Conservation (phyloP, 1,140 invertebrate genomes). For the Monochamus saltuarius region DNA sequence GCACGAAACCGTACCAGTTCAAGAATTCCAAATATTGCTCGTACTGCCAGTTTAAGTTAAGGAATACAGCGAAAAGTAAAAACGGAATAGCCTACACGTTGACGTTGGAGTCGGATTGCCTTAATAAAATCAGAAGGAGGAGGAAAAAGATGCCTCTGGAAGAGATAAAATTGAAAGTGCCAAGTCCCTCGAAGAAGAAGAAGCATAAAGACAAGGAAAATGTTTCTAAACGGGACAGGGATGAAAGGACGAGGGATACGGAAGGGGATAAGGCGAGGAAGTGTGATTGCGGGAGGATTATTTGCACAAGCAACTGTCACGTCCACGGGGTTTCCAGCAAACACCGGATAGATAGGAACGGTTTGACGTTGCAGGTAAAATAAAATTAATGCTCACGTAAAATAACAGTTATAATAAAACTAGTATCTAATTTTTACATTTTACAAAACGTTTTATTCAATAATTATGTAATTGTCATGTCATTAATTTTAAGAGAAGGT, state of each 20-base stretch:
- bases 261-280: slow-evolving; percentile 3
- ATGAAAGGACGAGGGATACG: slow-evolving; percentile 1
- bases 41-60: slow-evolving; percentile 25
- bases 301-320: too few species aligned
- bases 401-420: too few species aligned
- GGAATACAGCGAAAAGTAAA: slow-evolving; percentile 20
- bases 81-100: slow-evolving; percentile 39
- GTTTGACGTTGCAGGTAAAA: slow-evolving; percentile 17
- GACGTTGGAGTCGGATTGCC: slow-evolving; percentile 32
- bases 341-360: neutral
- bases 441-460: too few species aligned
- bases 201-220: slow-evolving; percentile 34
- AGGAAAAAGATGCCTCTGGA: slow-evolving; percentile 17
- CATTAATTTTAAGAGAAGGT: too few species aligned
- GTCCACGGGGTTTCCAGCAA: too few species aligned
- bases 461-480: too few species aligned
- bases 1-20: neutral
- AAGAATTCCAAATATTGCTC: slow-evolving; percentile 22
- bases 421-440: slow-evolving; percentile 15
- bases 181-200: slow-evolving; percentile 24
- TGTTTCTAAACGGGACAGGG: slow-evolving; percentile 18
- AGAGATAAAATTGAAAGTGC: slow-evolving; percentile 33
- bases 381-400: neutral
- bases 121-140: slow-evolving; percentile 9
- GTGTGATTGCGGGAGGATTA: neutral